Evolutionary conservation across 2,113 vertebrate species (phyloP).

Genomic region (Tonatia bakeri): DNA sequence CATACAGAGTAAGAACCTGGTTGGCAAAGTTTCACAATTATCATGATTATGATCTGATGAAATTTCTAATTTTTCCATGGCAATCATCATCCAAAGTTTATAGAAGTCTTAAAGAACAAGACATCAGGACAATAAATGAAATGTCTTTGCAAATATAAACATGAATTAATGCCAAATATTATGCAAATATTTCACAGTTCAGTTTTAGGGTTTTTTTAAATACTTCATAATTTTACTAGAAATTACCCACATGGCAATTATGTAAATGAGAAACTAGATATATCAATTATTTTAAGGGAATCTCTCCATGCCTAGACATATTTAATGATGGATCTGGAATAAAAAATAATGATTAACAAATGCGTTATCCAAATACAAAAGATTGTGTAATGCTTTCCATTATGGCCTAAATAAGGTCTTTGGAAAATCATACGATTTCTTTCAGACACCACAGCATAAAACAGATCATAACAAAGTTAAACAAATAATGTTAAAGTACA

Average conservation of each 20-base stretch:
- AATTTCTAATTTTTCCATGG: background rate
- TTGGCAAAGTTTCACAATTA: background rate
- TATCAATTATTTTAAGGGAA: background rate
- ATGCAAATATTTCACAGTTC: background rate
- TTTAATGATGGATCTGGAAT: background rate
- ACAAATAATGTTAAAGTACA: background rate
- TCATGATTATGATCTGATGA: background rate
- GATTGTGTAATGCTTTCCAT: background rate
- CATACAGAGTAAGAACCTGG: background rate
- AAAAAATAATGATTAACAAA: background rate
- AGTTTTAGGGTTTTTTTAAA: background rate
- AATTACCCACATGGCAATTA: background rate
- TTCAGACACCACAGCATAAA: background rate
- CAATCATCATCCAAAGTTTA: background rate
- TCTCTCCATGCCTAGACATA: background rate
- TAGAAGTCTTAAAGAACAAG: background rate
- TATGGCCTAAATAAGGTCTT: background rate
- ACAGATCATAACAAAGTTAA: background rate
- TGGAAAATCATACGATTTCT: background rate
- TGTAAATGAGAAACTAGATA: background rate
- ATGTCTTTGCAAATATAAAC: background rate
- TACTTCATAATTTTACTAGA: slow-evolving; percentile 1
- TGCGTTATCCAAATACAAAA: background rate
- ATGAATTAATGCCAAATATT: background rate
- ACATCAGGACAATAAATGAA: background rate